Evolutionary conservation across 2,113 vertebrate species (phyloP).

Genomic region (Ceyx melanurus): DNA sequence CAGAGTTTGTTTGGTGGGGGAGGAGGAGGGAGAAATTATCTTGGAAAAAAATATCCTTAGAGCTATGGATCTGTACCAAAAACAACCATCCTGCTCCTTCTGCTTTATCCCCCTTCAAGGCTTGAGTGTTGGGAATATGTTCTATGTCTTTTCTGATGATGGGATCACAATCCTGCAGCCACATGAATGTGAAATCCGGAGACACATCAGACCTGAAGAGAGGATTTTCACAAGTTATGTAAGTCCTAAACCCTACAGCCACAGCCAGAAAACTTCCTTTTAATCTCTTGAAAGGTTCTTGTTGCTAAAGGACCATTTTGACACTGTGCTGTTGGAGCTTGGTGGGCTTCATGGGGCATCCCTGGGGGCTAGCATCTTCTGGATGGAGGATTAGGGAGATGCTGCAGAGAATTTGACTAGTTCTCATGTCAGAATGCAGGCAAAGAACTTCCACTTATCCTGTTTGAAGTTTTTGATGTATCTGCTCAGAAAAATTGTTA

Average conservation of each 20-base stretch:
- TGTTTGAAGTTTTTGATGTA: background rate
- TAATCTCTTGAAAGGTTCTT: slow-evolving; percentile 12
- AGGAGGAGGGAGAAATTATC: background rate
- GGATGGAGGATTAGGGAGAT: background rate
- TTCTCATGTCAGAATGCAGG: background rate
- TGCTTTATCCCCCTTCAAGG: slow-evolving; percentile 75
- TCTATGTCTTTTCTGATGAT: slow-evolving; percentile 92
- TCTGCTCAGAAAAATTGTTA: background rate
- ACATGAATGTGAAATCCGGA: slow-evolving; percentile 88
- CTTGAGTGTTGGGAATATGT: slow-evolving; percentile 94
- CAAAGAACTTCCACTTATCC: background rate
- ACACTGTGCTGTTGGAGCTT: background rate
- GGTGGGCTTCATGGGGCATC: background rate
- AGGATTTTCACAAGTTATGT: slow-evolving; percentile 89
- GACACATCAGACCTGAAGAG: slow-evolving; percentile 86
- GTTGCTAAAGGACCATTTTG: background rate
- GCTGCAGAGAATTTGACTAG: background rate
- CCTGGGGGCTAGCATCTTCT: background rate
- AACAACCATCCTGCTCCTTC: background rate
- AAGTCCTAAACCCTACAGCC: slow-evolving; percentile 65
- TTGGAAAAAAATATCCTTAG: background rate
- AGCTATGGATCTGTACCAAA: background rate
- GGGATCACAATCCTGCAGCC: slow-evolving; percentile 90
- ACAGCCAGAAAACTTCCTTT: background rate
- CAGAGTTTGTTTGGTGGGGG: background rate